phyloP scores from a whole-genome alignment of 2,888 invertebrate species.

The Eilema griseolum region DNA sequence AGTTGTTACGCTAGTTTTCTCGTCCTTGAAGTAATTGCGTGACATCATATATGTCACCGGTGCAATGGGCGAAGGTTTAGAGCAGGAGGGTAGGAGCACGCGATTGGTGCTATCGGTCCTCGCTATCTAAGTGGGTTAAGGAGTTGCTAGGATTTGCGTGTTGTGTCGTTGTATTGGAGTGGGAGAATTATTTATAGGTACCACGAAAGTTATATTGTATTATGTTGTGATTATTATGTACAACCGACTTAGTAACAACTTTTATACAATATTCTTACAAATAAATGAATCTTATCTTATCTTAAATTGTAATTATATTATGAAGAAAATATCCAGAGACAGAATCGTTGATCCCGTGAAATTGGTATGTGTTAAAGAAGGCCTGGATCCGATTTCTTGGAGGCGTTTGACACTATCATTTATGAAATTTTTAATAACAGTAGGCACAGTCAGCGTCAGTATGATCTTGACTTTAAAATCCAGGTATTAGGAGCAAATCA shows the following conservation, averaged over 20 bases:
- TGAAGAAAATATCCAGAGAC: neutral
- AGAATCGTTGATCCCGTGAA: neutral
- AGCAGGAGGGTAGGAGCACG: constrained; percentile 5
- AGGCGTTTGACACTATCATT: neutral
- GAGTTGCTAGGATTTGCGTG: neutral
- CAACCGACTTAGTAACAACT: too few species aligned
- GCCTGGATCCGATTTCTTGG: neutral
- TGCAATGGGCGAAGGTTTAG: constrained; percentile 6
- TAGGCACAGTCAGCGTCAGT: too few species aligned
- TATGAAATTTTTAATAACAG: too few species aligned
- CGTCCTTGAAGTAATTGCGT: constrained; percentile 20
- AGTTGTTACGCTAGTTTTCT: neutral
- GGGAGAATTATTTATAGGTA: neutral
- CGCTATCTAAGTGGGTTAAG: constrained; percentile 15
- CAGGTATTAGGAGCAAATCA: too few species aligned
- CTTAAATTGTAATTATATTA: too few species aligned
- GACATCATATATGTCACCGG: constrained; percentile 4
- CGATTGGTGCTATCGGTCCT: neutral
- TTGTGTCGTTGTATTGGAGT: neutral
- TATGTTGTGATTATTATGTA: neutral
- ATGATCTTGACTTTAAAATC: too few species aligned
- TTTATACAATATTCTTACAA: too few species aligned
- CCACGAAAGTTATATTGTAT: neutral
- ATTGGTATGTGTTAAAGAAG: neutral
- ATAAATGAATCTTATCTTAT: too few species aligned